A percentile compares a stretch with the other conserved stretches of the same genome.
These are phyloP conservation scores for Synanceia verrucosa DNA, from an alignment of 2,797 vertebrate species.

Conservation along the genomic window DNA sequence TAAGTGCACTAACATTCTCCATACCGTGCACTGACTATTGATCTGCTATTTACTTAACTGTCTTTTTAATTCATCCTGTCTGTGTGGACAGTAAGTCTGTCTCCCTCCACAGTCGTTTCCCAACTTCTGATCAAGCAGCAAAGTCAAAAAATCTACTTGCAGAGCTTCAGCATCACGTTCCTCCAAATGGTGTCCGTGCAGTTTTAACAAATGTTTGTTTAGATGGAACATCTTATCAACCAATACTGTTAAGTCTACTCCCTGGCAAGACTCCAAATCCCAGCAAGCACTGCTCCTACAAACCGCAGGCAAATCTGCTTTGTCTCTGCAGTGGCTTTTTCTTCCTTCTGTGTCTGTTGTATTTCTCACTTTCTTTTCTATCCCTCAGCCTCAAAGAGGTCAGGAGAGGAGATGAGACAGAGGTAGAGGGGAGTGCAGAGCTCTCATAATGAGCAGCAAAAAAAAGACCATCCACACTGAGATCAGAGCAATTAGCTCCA, in stretches of 20 bases:
- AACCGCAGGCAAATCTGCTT: slow-evolving; percentile 47
- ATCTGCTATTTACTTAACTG: slow-evolving; percentile 41
- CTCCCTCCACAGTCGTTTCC: slow-evolving; percentile 2
- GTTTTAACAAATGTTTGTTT: slow-evolving; percentile 56
- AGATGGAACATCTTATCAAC: slow-evolving; percentile 51
- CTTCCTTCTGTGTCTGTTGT: slow-evolving; percentile 21
- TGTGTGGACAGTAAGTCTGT: background rate
- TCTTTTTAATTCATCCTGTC: background rate
- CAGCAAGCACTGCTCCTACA: slow-evolving; percentile 44
- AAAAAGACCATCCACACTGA: slow-evolving; percentile 40
- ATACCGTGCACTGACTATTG: slow-evolving; percentile 22
- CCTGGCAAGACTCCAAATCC: slow-evolving; percentile 56
- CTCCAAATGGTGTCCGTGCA: slow-evolving; percentile 32
- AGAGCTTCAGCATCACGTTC: slow-evolving; percentile 12
- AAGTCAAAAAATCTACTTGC: background rate
- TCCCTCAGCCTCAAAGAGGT: slow-evolving; percentile 18
- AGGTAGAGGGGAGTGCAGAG: background rate
- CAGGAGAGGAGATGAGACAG: slow-evolving; percentile 9
- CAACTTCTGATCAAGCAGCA: slow-evolving; percentile 3
- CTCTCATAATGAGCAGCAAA: slow-evolving; percentile 45
- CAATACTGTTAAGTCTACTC: slow-evolving; percentile 25
- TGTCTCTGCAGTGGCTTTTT: slow-evolving; percentile 46
- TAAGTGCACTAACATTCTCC: slow-evolving; percentile 16
- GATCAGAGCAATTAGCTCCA: slow-evolving; percentile 61
- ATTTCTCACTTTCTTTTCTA: slow-evolving; percentile 29